Base-by-base conservation (phyloP, 2,888 invertebrate genomes). In the Margaritifera margaritifera region DNA sequence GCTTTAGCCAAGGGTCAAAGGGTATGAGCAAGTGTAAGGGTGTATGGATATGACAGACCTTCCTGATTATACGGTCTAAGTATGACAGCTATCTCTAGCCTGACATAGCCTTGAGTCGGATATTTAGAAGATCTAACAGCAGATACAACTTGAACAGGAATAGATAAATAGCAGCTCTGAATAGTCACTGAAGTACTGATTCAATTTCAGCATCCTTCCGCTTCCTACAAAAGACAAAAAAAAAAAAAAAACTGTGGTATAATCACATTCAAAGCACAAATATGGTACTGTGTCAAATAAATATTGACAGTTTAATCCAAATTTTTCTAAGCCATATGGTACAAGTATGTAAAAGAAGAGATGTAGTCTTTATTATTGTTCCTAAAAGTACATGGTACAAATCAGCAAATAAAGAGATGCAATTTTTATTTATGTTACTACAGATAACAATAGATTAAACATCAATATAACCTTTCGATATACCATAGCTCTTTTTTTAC, bases 111-210 rank as follows among this genome's bases (percentile, higher is more conserved):
- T 27, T 27, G 11, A 42, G 42, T 42, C 42, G 42, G 11, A 42
- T 42, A 42, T 42, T 42, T 42, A 42, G 42, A 42, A 42, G 11
- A 42, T 42, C 42, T 15, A 42, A 15, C 42, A 42, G 42, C 2
- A 72, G 64, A 58, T 72, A 75, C n/a, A 75, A 60, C 55, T 81
- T 81, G 31, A 83, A 60, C 1, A 79, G 59, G 20, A 80, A 62
- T 5, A 81, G 64, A 51, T 67, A 76, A 50, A 82, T 50, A 31
- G 80, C 73, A n/a, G 72, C 66, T 18, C 67, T 61, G 59, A 80
- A 76, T 65, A 81, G 80, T 84, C 82, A 85, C 77, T 83, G 82
- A 11, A 85, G 73, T 42, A 83, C 63, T 0, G 80, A 74, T 62
- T 85, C 83, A 22, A 85, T 74, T 59, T 81, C 82, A 18, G 71